Base-by-base conservation (phyloP, 2,113 vertebrate species). In the Xenus cinereus region DNA sequence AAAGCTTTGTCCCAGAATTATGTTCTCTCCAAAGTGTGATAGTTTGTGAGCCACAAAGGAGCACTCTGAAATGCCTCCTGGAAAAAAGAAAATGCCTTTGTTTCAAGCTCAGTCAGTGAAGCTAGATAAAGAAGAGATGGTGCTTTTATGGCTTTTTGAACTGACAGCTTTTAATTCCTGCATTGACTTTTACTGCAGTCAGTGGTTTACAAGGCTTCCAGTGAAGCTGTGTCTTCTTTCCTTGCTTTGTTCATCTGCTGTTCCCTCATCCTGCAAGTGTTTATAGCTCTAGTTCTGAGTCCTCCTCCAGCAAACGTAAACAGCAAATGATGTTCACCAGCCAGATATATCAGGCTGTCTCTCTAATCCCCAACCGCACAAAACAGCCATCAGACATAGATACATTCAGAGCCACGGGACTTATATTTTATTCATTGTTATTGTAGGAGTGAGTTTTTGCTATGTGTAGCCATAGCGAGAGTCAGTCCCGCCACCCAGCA, bases 1-100 rank as follows among this genome's bases (percentile, higher is more conserved):
- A 94, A 94, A 84, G 22, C 62, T 95, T 94, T 87, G 35, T 76
- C 48, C 43, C 46, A 72, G 84, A 89, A 69, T 92, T 60, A 73
- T 17, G 35, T 73, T 68, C 74, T 83, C 43, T 85, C 67, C 57
- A 9, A 87, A 82, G 62, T 22, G 21, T 46, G 22, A 64, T 39
- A 7, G 68, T 68, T 87, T 79, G 57, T 83, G 75, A 91, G 39
- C 85, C 82, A 78, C 93, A 89, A 64, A 84, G 76, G 80, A 95
- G 15, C 2, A 1, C 46, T 84, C 54, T 80, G 83, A 89, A 90
- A 87, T 7, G 2, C 26, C 76, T 74, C 30, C 54, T 78, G 33
- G 41, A 71, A 84, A 84, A 89, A 57, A 84, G 16, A 50, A 46
- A 93, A 87, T 53, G 19, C 48, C 45, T 59, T 51, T 33, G 4